phyloP scores from a whole-genome alignment of 2,797 vertebrate genomes.

The Ptychadena robeensis region DNA sequence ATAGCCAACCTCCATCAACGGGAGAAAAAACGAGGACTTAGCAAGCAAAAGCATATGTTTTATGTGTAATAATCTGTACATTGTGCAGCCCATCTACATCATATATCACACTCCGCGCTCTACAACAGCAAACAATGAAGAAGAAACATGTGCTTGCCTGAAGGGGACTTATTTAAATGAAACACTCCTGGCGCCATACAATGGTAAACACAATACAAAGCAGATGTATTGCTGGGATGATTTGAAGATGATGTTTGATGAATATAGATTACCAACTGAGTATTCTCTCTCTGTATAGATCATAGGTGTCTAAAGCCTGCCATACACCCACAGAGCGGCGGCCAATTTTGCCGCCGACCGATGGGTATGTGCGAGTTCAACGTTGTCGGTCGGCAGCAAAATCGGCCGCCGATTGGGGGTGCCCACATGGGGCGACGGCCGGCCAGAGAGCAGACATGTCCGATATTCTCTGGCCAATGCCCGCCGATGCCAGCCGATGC shows the following conservation, averaged over 20 bases:
- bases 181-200: constrained; percentile 37
- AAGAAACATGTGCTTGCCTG: constrained; percentile 54
- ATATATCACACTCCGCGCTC: constrained; percentile 38
- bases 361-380: too few species aligned
- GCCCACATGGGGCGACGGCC: too few species aligned
- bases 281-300: neutral
- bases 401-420: too few species aligned
- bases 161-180: constrained; percentile 52
- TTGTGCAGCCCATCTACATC: constrained; percentile 40
- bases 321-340: too few species aligned
- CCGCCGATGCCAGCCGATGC: too few species aligned
- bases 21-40: constrained; percentile 21
- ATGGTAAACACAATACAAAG: constrained; percentile 36
- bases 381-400: too few species aligned
- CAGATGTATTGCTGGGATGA: constrained; percentile 52
- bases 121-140: constrained; percentile 26
- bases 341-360: too few species aligned
- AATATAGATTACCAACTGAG: constrained; percentile 13
- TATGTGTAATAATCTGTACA: constrained; percentile 40
- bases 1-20: constrained; percentile 16
- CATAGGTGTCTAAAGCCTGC: too few species aligned
- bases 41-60: constrained; percentile 41
- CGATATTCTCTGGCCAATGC: too few species aligned
- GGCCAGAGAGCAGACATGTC: too few species aligned
- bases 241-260: constrained; percentile 38